These are phyloP conservation scores for Ormyrus nitidulus DNA, from an alignment of 2,888 invertebrate genomes.

Conservation along the genomic window DNA sequence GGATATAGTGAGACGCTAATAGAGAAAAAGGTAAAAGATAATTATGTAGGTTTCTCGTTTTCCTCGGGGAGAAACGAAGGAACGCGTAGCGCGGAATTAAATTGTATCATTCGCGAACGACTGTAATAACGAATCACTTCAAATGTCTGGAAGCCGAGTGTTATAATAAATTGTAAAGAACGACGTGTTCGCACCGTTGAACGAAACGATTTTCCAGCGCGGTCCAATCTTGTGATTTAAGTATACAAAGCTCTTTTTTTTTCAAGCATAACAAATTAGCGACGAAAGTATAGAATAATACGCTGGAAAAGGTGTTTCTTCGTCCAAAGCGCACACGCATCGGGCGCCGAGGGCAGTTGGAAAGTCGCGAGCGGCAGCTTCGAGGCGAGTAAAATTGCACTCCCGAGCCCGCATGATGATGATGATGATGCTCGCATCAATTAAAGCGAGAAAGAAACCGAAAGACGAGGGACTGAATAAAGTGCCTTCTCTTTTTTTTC, in stretches of 20 bases:
- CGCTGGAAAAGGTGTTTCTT: slow-evolving; percentile 5
- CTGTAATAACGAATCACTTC: slow-evolving; percentile 14
- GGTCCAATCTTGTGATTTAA: background rate
- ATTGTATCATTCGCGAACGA: slow-evolving; percentile 9
- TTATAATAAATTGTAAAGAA: background rate
- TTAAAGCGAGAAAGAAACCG: slow-evolving; percentile 32
- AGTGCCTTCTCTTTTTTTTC: slow-evolving; percentile 54
- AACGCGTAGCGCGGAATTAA: slow-evolving; percentile 12
- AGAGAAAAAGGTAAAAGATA: background rate
- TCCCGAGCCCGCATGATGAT: background rate
- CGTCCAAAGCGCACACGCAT: background rate
- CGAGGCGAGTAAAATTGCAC: background rate
- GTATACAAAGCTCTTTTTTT: too few relatives aligned
- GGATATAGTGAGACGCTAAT: slow-evolving; percentile 20
- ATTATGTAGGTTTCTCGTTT: slow-evolving; percentile 9
- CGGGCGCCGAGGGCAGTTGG: background rate
- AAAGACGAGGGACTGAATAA: too few relatives aligned
- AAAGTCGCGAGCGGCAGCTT: background rate
- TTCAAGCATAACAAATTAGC: too few relatives aligned
- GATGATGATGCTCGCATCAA: background rate
- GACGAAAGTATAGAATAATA: background rate
- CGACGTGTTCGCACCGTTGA: slow-evolving; percentile 16
- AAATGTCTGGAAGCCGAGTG: slow-evolving; percentile 17
- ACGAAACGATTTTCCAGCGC: slow-evolving; percentile 1
- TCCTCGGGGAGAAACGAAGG: slow-evolving; percentile 2